Evolutionary conservation across 2,797 vertebrate genomes (phyloP), one percentile per base, ranked within the genome.

Genomic region (Margarornis squamiger): DNA sequence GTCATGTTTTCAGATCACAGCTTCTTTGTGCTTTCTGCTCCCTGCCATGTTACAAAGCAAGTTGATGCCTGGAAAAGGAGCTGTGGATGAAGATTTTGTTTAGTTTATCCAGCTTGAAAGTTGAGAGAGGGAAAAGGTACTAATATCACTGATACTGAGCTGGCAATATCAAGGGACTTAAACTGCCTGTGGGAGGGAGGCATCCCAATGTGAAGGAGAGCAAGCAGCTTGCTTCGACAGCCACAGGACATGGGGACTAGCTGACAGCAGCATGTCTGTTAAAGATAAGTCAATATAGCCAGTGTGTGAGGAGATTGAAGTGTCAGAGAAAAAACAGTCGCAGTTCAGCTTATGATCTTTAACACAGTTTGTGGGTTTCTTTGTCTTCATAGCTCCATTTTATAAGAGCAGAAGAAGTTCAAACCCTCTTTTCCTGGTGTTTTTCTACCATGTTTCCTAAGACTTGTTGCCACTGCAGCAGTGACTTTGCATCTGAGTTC

Each of bases 141-240:
- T n/a, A 19, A 3, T 41, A 13, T 36, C 4, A 6, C 30, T 0
- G 0, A 19, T 43, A 52, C 5, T 36, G 48, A 82, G 38, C 55
- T 79, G 59, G 11, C 30, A 34, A 0, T 24, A 32, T 51, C 0
- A 0, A 63, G 27, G 17, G 24, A 12, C 36, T 90, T n/a, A 66
- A 81, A 21, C 20, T 67, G 24, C 43, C 59, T 36, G 51, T 7
- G 21, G 24, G 54, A 54, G 62, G 6, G 43, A 63, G 51, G 39
- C 54, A 29, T 52, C 38, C 27, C 18, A 24, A 54, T 30, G 27
- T 57, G 45, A 24, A 73, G 59, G 77, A 77, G 41, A 83, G 26
- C 39, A 9, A 68, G 70, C 29, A 5, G 29, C 8, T 0, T 4
- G 17, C 48, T 79, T 38, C 1, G 2, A 55, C 54, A 54, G 70